Evolutionary conservation across 2,888 invertebrate species (phyloP).

Genomic region (Penaeus monodon): DNA sequence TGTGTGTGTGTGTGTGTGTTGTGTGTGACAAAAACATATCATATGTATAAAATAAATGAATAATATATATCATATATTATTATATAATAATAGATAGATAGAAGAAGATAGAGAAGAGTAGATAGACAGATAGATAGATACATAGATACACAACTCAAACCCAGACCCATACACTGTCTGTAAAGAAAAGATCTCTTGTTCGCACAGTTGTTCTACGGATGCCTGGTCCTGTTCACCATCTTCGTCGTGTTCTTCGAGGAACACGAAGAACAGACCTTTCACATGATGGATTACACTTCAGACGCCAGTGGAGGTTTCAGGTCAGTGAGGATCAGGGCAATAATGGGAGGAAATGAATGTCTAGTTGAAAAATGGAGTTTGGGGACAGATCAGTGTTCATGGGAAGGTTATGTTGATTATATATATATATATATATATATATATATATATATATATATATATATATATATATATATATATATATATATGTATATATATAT

Average conservation of each 20-base stretch:
- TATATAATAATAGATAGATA: too few species aligned
- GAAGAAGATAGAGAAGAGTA: too few species aligned
- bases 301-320: neutral
- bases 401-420: neutral
- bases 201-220: neutral
- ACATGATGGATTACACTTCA: neutral
- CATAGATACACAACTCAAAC: too few species aligned
- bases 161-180: too few species aligned
- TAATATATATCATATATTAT: too few species aligned
- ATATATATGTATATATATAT: slow-evolving; percentile 18
- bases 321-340: neutral
- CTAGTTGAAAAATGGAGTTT: too few species aligned
- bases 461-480: slow-evolving; percentile 13
- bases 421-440: slow-evolving; percentile 20
- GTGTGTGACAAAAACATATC: too few species aligned
- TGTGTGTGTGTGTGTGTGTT: too few species aligned
- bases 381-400: neutral
- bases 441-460: slow-evolving; percentile 21
- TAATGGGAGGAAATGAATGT: too few species aligned
- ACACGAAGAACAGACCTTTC: neutral
- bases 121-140: too few species aligned
- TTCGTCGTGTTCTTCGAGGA: slow-evolving; percentile 13
- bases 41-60: too few species aligned
- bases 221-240: slow-evolving; percentile 8
- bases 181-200: too few species aligned